Evolutionary conservation across 2,797 vertebrate genomes (phyloP).

Genomic region (Dryobates pubescens): DNA sequence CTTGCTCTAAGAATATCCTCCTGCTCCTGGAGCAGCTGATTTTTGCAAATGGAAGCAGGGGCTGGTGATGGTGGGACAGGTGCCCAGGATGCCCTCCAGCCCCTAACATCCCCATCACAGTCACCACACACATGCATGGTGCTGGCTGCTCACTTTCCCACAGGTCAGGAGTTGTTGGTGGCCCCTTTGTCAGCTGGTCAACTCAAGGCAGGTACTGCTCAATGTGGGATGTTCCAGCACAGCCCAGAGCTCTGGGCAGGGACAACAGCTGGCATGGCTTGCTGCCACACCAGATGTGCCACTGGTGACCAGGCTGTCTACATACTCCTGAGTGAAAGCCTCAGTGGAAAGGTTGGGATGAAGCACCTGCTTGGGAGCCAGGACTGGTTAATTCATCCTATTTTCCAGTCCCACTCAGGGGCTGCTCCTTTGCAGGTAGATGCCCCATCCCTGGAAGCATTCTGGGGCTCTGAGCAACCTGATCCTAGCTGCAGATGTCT

Average conservation of each 20-base stretch:
- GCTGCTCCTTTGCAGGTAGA: not conserved
- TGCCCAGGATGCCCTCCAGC: not conserved
- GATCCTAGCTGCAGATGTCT: no score
- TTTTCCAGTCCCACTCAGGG: fast-evolving
- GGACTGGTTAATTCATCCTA: not conserved
- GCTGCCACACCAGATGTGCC: not conserved
- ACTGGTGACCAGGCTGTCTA: not conserved
- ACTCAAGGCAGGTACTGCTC: not conserved
- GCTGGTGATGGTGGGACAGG: no score
- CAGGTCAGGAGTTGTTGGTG: fast-evolving
- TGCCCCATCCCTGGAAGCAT: no score
- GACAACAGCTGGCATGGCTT: not conserved
- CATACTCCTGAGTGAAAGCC: not conserved
- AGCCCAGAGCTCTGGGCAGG: not conserved
- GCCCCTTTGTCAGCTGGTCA: not conserved
- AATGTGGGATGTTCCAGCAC: not conserved
- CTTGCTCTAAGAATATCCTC: not conserved
- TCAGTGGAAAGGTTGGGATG: not conserved
- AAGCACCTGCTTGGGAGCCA: fast-evolving
- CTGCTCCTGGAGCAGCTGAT: not conserved
- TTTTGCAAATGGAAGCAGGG: fast-evolving
- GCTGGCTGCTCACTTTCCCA: fast-evolving
- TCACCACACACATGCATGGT: fast-evolving
- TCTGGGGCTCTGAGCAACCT: no score
- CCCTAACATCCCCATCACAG: not conserved